Evolutionary conservation across 2,797 vertebrate genomes (phyloP).

Genomic region (Gallinago solitaria): DNA sequence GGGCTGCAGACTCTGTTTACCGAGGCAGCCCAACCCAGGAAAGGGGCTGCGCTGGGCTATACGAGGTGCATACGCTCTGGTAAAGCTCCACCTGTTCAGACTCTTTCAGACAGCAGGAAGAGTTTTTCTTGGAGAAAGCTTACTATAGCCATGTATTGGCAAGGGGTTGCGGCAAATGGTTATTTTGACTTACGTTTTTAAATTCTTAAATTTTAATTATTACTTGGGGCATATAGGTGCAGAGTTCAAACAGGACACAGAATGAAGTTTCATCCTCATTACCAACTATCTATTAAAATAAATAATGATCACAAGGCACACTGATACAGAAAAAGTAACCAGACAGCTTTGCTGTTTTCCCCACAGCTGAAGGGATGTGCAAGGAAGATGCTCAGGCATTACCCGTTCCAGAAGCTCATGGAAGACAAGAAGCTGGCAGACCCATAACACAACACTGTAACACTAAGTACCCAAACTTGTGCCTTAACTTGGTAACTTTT

Average conservation of each 20-base stretch:
- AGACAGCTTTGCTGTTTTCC: not conserved
- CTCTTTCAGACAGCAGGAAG: not conserved
- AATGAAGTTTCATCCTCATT: not conserved
- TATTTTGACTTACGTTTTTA: not conserved
- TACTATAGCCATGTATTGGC: not conserved
- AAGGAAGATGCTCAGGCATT: not conserved
- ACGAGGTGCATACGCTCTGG: accelerated
- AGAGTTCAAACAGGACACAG: not conserved
- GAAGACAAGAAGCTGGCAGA: not conserved
- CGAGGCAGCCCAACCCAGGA: not conserved
- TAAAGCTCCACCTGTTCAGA: not conserved
- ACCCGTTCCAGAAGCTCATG: not conserved
- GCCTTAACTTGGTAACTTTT: not conserved
- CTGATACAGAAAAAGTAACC: not conserved
- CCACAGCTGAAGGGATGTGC: not conserved
- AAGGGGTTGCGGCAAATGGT: not conserved
- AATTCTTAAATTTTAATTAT: not conserved
- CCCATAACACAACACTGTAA: not conserved
- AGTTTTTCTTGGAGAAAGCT: not conserved
- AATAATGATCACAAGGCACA: not conserved
- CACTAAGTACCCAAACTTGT: not conserved
- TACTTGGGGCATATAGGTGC: not conserved
- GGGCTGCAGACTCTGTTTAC: not conserved
- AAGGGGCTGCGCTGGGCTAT: not conserved
- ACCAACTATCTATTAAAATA: not conserved